These are phyloP conservation scores for Chloroceryle aenea DNA, from an alignment of 2,113 vertebrate species.

Conservation along the genomic window DNA sequence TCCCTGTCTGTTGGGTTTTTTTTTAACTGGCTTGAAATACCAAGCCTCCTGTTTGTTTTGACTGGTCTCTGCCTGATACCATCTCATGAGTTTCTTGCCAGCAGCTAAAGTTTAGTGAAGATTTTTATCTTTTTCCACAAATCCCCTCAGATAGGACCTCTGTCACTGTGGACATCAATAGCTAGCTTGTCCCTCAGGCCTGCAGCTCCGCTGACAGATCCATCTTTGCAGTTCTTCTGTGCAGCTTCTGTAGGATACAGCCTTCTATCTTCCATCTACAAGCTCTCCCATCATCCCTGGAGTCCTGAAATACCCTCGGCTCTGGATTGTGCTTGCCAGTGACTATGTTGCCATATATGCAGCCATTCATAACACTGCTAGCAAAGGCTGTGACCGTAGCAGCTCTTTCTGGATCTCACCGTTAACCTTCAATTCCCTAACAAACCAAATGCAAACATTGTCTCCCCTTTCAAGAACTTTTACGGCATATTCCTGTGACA, in stretches of 20 bases:
- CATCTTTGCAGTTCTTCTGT: background rate
- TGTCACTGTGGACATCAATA: background rate
- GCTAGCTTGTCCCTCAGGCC: background rate
- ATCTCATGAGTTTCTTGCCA: conserved; percentile 3
- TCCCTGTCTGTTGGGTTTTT: background rate
- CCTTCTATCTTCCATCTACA: background rate
- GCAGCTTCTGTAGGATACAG: background rate
- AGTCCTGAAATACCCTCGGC: background rate
- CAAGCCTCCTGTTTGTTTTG: background rate
- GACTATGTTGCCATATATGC: background rate
- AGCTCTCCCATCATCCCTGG: background rate
- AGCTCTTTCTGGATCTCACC: background rate
- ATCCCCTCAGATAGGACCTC: background rate
- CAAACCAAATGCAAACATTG: background rate
- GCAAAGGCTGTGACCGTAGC: background rate
- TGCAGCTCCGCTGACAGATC: background rate
- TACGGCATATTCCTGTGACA: background rate
- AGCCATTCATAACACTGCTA: background rate
- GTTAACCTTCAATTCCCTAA: background rate
- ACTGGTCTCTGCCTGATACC: conserved; percentile 3
- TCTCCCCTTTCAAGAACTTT: background rate
- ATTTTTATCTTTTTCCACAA: background rate
- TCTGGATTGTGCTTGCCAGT: background rate
- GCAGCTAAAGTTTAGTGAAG: background rate
- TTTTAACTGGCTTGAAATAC: background rate